These are phyloP conservation scores for Deroplatys truncata DNA, from an alignment of 2,888 invertebrate genomes.

Conservation along the genomic window DNA sequence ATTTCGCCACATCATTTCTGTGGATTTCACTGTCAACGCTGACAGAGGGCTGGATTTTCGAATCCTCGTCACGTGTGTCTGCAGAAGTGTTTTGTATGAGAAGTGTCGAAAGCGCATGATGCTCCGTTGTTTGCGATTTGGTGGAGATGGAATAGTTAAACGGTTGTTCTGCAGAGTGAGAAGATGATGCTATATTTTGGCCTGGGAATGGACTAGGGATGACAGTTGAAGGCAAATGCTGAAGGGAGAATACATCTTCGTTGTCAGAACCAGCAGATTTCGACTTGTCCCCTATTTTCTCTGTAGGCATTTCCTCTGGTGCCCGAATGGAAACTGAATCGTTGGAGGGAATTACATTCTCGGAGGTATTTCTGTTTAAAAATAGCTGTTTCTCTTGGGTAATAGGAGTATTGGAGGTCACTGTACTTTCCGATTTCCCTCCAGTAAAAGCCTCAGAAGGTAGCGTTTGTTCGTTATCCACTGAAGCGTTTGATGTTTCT, in stretches of 20 bases:
- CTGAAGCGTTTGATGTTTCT: no score
- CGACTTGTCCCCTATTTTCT: neutral
- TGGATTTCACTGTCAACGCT: neutral
- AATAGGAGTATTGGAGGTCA: neutral
- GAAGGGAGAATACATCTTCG: no score
- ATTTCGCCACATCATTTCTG: neutral
- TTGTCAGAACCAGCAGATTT: neutral
- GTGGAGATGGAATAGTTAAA: neutral
- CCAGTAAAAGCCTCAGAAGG: neutral
- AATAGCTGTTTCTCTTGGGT: neutral
- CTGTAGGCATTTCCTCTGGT: neutral
- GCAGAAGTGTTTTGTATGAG: neutral
- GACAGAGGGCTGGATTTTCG: neutral
- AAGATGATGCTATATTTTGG: neutral
- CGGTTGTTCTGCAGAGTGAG: neutral
- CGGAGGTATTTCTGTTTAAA: no score
- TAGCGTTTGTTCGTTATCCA: no score
- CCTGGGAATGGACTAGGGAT: no score
- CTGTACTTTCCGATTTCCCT: neutral
- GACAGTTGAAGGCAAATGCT: no score
- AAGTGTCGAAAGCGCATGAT: neutral
- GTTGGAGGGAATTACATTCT: no score
- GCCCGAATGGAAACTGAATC: neutral
- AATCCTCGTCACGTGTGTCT: neutral
- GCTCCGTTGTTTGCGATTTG: neutral